Conservation (phyloP, 2,888 invertebrate species). For the Amphipyra berbera region DNA sequence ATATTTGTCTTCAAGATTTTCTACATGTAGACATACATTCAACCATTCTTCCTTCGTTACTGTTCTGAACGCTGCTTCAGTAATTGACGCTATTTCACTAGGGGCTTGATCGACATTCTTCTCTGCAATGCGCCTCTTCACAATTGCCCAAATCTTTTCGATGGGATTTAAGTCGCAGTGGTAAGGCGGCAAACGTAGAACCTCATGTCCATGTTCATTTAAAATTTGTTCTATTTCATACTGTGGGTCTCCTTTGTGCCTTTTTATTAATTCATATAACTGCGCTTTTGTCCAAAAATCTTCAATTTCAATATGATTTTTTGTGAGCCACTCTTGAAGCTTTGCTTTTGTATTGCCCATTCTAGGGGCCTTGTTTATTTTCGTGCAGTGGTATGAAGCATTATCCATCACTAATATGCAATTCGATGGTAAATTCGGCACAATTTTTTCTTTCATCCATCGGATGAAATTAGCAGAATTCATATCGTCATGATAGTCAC, state of each 20-base stretch:
- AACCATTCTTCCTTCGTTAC: too few relatives aligned
- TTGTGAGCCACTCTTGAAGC: not conserved
- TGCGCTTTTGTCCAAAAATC: not conserved
- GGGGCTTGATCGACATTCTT: slow-evolving; percentile 2
- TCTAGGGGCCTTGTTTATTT: slow-evolving; percentile 1
- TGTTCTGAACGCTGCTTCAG: not conserved
- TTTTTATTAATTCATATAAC: slow-evolving; percentile 1
- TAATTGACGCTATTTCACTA: slow-evolving; percentile 1
- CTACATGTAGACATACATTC: too few relatives aligned
- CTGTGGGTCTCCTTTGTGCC: not conserved
- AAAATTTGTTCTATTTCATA: slow-evolving; percentile 1
- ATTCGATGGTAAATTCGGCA: not conserved
- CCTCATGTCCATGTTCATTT: not conserved
- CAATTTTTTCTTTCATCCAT: slow-evolving; percentile 2
- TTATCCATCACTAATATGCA: too few relatives aligned
- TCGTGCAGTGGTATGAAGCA: too few relatives aligned
- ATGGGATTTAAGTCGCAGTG: slow-evolving; percentile 4
- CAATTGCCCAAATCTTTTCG: not conserved
- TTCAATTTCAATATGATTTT: not conserved
- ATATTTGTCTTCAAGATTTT: slow-evolving; percentile 4
- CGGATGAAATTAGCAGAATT: not conserved
- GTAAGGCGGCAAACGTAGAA: slow-evolving; percentile 2
- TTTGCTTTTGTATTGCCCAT: slow-evolving; percentile 1
- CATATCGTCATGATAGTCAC: slow-evolving; percentile 3
- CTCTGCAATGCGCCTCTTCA: not conserved